These are phyloP conservation scores for Anolis carolinensis DNA, from an alignment of 2,113 vertebrate species.

Conservation along the genomic window DNA sequence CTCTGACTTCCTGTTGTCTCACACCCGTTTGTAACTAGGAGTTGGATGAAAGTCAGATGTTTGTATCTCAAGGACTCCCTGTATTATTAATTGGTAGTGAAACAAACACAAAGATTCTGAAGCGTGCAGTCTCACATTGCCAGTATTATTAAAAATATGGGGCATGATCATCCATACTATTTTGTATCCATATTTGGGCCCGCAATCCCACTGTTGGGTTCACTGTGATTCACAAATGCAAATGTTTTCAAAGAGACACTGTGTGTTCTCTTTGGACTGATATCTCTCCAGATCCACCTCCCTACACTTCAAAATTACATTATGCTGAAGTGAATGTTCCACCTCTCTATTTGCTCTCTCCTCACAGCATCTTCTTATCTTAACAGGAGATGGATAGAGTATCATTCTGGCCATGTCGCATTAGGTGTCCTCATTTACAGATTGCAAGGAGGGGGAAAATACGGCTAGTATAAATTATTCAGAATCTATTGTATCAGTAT, in stretches of 20 bases:
- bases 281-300: neutral
- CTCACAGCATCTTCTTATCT: conserved; percentile 86
- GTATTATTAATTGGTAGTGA: too few species aligned
- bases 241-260: conserved; percentile 44
- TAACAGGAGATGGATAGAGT: conserved; percentile 84
- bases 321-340: conserved; percentile 31
- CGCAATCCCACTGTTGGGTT: too few species aligned
- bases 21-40: too few species aligned
- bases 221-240: conserved; percentile 34
- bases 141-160: too few species aligned
- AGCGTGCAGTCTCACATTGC: too few species aligned
- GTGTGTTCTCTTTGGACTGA: conserved; percentile 62
- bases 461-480: conserved; percentile 89
- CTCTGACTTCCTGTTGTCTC: too few species aligned
- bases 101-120: too few species aligned
- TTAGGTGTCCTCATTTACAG: conserved; percentile 91
- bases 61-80: too few species aligned
- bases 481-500: conserved; percentile 77
- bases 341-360: conserved; percentile 26
- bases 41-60: too few species aligned
- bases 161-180: too few species aligned
- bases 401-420: conserved; percentile 73
- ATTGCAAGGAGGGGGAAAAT: conserved; percentile 81
- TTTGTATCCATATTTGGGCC: too few species aligned
- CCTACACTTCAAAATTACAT: conserved; percentile 16